Conservation (phyloP, 2,113 vertebrate species). For the Nipponia nippon region DNA sequence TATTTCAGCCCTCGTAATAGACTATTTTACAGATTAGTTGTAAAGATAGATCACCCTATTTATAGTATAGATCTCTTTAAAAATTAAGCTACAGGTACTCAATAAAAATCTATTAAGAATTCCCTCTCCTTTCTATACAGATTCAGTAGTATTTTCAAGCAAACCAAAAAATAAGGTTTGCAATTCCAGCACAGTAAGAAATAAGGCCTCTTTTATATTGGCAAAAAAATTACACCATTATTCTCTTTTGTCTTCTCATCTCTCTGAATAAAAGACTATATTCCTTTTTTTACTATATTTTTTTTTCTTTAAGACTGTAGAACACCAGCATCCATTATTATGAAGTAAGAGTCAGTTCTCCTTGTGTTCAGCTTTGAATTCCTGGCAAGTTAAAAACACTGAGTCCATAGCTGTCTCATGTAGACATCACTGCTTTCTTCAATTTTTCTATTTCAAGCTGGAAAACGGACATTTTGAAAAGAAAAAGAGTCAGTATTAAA, state of each 20-base stretch:
- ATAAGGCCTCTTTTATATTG: constrained; percentile 93
- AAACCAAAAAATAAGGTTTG: constrained; percentile 76
- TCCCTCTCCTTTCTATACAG: constrained; percentile 85
- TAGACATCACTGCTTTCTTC: constrained; percentile 82
- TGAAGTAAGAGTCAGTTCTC: constrained; percentile 52
- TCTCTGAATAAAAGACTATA: constrained; percentile 67
- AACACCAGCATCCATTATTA: constrained; percentile 65
- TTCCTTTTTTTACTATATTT: constrained; percentile 30
- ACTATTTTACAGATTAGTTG: constrained; percentile 78
- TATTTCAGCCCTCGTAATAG: constrained; percentile 58
- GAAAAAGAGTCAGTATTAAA: background rate
- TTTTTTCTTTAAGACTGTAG: constrained; percentile 35
- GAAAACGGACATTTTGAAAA: constrained; percentile 8
- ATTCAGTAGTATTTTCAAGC: constrained; percentile 96
- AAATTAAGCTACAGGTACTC: constrained; percentile 78
- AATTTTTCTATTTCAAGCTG: constrained; percentile 92
- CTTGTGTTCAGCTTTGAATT: constrained; percentile 43
- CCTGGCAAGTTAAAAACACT: constrained; percentile 2
- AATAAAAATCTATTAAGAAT: constrained; percentile 77
- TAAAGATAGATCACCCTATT: constrained; percentile 78
- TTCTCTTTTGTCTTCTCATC: background rate
- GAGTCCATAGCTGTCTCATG: constrained; percentile 74
- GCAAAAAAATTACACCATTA: constrained; percentile 78
- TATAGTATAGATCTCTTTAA: constrained; percentile 80
- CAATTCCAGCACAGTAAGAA: constrained; percentile 87